Conservation (phyloP, 2,888 invertebrate species). For the Sinohyriopsis cumingii region DNA sequence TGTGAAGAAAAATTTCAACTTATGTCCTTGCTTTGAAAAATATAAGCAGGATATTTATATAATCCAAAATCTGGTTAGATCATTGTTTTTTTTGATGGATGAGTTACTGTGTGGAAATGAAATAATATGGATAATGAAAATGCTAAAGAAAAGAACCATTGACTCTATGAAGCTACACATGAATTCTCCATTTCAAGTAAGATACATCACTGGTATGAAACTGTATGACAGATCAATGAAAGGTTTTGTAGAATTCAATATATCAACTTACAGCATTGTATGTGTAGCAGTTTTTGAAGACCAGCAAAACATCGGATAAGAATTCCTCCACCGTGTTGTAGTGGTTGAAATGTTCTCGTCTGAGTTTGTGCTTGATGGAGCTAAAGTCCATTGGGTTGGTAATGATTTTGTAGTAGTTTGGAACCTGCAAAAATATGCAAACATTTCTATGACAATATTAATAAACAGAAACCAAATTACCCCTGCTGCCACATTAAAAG, state of each 20-base stretch:
- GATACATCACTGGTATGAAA: too few relatives aligned
- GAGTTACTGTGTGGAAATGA: too few relatives aligned
- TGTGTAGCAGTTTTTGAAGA: conserved; percentile 89
- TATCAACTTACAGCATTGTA: conserved; percentile 84
- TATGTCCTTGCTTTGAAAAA: too few relatives aligned
- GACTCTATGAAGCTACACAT: too few relatives aligned
- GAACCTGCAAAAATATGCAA: conserved; percentile 75
- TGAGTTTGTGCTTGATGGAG: conserved; percentile 85
- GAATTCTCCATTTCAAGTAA: too few relatives aligned
- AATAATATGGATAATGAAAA: too few relatives aligned
- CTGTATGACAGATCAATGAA: neutral
- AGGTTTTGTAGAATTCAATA: neutral
- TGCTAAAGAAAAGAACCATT: too few relatives aligned
- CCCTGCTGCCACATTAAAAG: neutral
- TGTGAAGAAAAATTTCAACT: too few relatives aligned
- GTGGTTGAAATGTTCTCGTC: conserved; percentile 81
- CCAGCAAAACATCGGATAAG: conserved; percentile 85
- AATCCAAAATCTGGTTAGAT: too few relatives aligned
- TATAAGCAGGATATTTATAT: too few relatives aligned
- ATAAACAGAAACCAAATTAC: conserved; percentile 10
- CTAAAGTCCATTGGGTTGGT: conserved; percentile 89
- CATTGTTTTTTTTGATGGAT: too few relatives aligned
- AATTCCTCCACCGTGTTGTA: conserved; percentile 84
- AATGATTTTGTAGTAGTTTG: conserved; percentile 81
- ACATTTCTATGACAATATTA: conserved; percentile 5